Percentiles rank a stretch among this genome's conserved stretches.
Evolutionary conservation across 1,140 invertebrate species (phyloP).

Genomic region (Ostrea edulis): DNA sequence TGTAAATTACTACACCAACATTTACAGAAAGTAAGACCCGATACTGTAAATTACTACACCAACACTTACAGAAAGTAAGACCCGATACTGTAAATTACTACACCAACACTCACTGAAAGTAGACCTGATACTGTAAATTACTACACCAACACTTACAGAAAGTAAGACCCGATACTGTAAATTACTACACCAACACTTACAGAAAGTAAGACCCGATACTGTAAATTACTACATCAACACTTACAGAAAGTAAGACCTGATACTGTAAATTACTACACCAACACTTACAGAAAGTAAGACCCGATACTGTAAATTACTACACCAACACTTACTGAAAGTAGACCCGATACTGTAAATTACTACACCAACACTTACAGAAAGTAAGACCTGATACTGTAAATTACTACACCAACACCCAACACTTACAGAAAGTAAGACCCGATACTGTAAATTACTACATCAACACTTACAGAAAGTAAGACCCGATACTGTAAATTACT

Average conservation of each 20-base stretch:
- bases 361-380: conserved; percentile 77
- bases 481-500: conserved; percentile 71
- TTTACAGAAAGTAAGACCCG: conserved; percentile 75
- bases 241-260: conserved; percentile 75
- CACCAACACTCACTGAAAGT: conserved; percentile 77
- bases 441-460: conserved; percentile 76
- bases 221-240: conserved; percentile 76
- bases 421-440: conserved; percentile 76
- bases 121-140: conserved; percentile 72
- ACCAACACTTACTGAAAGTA: conserved; percentile 77
- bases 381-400: conserved; percentile 74
- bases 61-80: conserved; percentile 77
- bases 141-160: conserved; percentile 76
- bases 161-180: conserved; percentile 74
- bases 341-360: conserved; percentile 71
- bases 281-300: conserved; percentile 76
- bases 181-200: conserved; percentile 76
- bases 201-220: conserved; percentile 75
- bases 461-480: conserved; percentile 77
- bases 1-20: conserved; percentile 77
- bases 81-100: conserved; percentile 72
- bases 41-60: conserved; percentile 77
- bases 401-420: conserved; percentile 75
- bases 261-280: conserved; percentile 77
- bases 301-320: conserved; percentile 72